phyloP scores from a whole-genome alignment of 2,888 invertebrate genomes.

The Megamerina dolium region DNA sequence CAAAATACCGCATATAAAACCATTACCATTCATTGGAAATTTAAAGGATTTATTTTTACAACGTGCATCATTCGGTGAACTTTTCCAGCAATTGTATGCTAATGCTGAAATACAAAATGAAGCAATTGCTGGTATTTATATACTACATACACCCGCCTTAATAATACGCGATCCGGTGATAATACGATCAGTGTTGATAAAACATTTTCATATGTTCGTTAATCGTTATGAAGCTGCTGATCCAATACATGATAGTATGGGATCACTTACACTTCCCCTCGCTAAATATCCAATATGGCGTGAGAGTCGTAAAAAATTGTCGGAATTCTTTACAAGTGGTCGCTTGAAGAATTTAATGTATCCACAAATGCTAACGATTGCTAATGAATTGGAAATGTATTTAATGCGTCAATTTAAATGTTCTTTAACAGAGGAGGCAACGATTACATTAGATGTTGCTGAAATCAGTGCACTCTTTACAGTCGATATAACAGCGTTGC shows the following conservation, averaged over 20 bases:
- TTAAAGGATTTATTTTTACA: constrained; percentile 38
- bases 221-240: constrained; percentile 43
- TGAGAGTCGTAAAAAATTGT: constrained; percentile 32
- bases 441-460: constrained; percentile 24
- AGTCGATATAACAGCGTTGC: constrained; percentile 38
- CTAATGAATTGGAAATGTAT: constrained; percentile 27
- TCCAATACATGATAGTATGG: constrained; percentile 28
- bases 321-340: constrained; percentile 36
- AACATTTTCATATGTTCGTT: constrained; percentile 34
- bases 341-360: constrained; percentile 39
- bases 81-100: constrained; percentile 41
- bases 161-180: constrained; percentile 48
- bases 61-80: constrained; percentile 38
- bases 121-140: constrained; percentile 41
- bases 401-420: constrained; percentile 18
- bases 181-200: constrained; percentile 46
- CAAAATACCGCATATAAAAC: constrained; percentile 36
- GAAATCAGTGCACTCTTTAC: constrained; percentile 40
- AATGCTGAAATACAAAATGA: constrained; percentile 19
- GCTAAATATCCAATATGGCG: constrained; percentile 38
- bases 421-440: no score
- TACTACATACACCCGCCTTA: constrained; percentile 49
- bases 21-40: constrained; percentile 44
- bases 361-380: constrained; percentile 33
- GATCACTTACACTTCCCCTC: constrained; percentile 31